Conservation (phyloP, 2,797 vertebrate species). For the Gila robusta region DNA sequence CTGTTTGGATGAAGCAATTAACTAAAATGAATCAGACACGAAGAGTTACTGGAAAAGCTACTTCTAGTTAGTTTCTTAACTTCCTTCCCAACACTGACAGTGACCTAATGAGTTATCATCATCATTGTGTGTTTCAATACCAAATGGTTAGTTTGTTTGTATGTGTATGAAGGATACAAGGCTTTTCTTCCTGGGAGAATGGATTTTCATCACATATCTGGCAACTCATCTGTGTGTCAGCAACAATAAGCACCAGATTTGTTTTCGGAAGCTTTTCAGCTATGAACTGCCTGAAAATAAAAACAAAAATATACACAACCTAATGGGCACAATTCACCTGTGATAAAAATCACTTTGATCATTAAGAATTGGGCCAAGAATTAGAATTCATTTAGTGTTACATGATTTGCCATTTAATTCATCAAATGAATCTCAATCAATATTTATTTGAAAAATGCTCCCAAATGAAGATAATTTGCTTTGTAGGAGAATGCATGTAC, state of each 20-base stretch:
- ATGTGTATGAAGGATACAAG: conserved; percentile 90
- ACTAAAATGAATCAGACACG: neutral
- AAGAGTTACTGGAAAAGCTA: neutral
- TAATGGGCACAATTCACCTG: conserved; percentile 33
- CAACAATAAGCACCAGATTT: conserved; percentile 95
- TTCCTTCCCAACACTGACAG: neutral
- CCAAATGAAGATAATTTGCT: neutral
- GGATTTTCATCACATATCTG: conserved; percentile 80
- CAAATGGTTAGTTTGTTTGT: neutral
- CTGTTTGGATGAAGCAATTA: neutral
- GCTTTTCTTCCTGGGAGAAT: conserved; percentile 90
- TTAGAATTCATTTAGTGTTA: neutral
- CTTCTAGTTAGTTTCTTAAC: neutral
- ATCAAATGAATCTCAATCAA: neutral
- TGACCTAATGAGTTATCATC: neutral
- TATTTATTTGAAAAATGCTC: neutral
- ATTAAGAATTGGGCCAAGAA: neutral
- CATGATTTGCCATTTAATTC: neutral
- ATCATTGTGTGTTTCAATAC: neutral
- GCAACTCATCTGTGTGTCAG: conserved; percentile 87
- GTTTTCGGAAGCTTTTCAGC: conserved; percentile 94
- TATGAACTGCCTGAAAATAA: conserved; percentile 85
- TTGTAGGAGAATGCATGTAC: neutral
- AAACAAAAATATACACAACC: conserved; percentile 10
- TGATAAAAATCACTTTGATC: neutral